phyloP scores from a whole-genome alignment of 2,113 vertebrate genomes.

The Myanophis thanlyinensis region DNA sequence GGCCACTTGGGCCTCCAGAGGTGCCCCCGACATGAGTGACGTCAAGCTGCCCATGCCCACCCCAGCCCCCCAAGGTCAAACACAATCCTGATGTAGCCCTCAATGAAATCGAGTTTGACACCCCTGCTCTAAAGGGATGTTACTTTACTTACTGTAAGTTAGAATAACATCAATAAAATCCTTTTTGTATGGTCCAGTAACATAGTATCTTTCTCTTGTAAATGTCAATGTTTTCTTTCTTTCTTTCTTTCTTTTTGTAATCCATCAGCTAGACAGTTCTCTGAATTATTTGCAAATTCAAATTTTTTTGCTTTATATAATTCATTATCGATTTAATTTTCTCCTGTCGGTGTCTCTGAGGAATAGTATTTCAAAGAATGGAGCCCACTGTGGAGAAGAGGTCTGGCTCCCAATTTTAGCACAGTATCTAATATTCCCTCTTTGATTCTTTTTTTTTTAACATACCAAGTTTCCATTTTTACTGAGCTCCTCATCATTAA shows the following conservation, averaged over 20 bases:
- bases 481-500: not conserved
- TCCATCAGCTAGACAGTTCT: not conserved
- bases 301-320: not conserved
- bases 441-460: not conserved
- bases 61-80: too few relatives aligned
- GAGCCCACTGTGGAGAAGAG: not conserved
- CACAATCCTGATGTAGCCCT: too few relatives aligned
- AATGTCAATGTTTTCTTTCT: not conserved
- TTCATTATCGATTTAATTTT: not conserved
- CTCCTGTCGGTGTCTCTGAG: not conserved
- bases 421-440: not conserved
- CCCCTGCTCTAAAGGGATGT: not conserved
- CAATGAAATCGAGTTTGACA: too few relatives aligned
- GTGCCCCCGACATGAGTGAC: too few relatives aligned
- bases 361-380: not conserved
- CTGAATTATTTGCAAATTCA: not conserved
- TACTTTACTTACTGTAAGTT: not conserved
- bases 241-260: not conserved
- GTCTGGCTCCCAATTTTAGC: not conserved
- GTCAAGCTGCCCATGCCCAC: too few relatives aligned
- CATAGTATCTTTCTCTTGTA: not conserved
- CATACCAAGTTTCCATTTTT: not conserved
- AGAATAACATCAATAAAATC: not conserved
- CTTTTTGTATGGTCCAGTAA: not conserved
- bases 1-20: too few relatives aligned